Conservation (phyloP, 2,797 vertebrate species). For the Sparidentex hasta region DNA sequence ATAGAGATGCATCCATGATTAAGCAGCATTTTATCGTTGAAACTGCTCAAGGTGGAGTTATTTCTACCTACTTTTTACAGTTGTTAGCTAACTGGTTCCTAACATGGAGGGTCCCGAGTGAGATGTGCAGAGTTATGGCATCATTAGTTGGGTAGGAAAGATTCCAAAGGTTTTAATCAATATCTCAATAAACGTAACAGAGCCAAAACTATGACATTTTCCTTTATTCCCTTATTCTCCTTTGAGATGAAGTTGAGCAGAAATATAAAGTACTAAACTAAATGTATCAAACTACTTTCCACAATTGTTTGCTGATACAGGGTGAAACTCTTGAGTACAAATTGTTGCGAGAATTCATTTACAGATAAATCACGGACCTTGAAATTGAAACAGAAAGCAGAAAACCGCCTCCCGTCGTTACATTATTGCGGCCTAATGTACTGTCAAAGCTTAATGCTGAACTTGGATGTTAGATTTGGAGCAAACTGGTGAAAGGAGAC, state of each 20-base stretch:
- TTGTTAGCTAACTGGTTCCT: neutral
- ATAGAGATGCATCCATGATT: neutral
- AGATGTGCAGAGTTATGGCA: neutral
- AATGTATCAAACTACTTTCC: neutral
- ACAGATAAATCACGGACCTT: slow-evolving; percentile 47
- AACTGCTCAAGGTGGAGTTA: neutral
- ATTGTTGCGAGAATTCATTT: slow-evolving; percentile 19
- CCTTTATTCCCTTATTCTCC: neutral
- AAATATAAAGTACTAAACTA: neutral
- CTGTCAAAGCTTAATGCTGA: slow-evolving; percentile 48
- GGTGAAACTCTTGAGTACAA: neutral
- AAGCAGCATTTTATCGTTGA: neutral
- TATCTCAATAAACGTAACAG: neutral
- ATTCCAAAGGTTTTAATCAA: too few relatives aligned
- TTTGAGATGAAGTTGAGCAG: neutral
- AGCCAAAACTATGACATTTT: neutral
- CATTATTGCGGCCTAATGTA: slow-evolving; percentile 36
- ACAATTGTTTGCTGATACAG: neutral
- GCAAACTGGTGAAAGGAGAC: slow-evolving; percentile 31
- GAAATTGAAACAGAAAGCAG: slow-evolving; percentile 44
- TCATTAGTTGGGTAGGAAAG: neutral
- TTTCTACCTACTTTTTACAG: neutral
- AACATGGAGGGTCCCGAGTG: neutral
- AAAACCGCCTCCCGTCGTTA: neutral
- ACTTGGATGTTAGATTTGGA: slow-evolving; percentile 52